These are phyloP conservation scores for Falco biarmicus DNA, from an alignment of 2,797 vertebrate genomes.

Conservation along the genomic window DNA sequence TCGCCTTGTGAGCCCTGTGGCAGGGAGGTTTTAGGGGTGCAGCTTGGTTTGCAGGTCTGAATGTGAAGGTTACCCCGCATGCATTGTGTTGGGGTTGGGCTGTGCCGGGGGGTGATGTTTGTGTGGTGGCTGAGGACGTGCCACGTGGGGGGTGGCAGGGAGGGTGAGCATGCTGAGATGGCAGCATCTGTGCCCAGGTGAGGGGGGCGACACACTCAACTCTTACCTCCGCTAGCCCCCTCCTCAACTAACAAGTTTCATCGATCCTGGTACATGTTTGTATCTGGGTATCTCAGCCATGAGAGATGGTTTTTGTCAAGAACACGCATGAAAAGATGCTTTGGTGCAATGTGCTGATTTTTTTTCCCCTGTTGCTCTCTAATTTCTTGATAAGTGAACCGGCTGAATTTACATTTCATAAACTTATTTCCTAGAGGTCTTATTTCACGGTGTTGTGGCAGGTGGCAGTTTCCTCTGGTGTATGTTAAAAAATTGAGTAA, in stretches of 20 bases:
- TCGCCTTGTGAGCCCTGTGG: neutral
- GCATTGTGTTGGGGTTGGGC: neutral
- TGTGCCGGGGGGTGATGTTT: neutral
- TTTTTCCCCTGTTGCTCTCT: neutral
- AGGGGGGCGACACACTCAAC: neutral
- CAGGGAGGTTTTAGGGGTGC: neutral
- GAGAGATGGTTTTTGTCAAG: neutral
- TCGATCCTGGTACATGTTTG: accelerated
- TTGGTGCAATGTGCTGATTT: neutral
- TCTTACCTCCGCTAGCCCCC: accelerated
- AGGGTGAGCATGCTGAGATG: neutral
- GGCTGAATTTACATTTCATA: neutral
- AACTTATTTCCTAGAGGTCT: neutral
- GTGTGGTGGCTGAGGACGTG: neutral
- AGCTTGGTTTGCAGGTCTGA: neutral
- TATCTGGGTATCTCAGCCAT: neutral
- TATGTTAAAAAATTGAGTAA: neutral
- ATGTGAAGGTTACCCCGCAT: neutral
- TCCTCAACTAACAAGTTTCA: neutral
- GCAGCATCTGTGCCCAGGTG: neutral
- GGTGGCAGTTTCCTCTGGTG: neutral
- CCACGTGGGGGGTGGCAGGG: accelerated
- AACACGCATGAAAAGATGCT: neutral
- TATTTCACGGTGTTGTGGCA: neutral
- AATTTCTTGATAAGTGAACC: neutral